phyloP scores from a whole-genome alignment of 2,888 invertebrate genomes.

The Balanococcus diminutus region DNA sequence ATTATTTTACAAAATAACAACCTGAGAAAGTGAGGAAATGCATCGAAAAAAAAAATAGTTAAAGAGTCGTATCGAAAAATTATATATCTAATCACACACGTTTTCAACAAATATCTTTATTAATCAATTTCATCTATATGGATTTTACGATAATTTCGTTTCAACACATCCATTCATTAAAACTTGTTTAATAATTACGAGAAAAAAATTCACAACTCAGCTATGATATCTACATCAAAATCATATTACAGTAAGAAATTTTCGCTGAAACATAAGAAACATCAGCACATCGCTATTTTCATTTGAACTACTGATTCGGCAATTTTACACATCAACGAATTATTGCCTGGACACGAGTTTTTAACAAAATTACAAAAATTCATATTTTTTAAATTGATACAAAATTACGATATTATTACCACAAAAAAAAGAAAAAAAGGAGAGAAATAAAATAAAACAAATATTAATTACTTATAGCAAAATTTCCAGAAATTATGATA shows the following conservation, averaged over 20 bases:
- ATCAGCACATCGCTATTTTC: not conserved
- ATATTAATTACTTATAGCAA: not conserved
- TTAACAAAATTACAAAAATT: not conserved
- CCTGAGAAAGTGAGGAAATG: too few relatives aligned
- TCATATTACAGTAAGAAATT: not conserved
- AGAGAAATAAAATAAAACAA: not conserved
- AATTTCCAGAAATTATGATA: not conserved
- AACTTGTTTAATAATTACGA: not conserved
- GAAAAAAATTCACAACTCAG: constrained; percentile 4
- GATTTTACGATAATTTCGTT: not conserved
- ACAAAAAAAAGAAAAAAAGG: not conserved
- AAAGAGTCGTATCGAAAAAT: too few relatives aligned
- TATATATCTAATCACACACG: too few relatives aligned
- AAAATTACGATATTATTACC: not conserved
- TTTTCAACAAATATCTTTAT: not conserved
- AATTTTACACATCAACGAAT: not conserved
- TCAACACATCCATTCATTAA: not conserved
- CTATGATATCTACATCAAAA: constrained; percentile 9
- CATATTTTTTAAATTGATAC: not conserved
- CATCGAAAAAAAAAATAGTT: too few relatives aligned
- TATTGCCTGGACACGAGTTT: not conserved
- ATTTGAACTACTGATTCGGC: not conserved
- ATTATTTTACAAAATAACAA: too few relatives aligned
- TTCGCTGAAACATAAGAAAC: not conserved
- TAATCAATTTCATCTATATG: constrained; percentile 17